A percentile compares a stretch with the other conserved stretches of the same genome.
Evolutionary conservation across 2,797 vertebrate species (phyloP).

Genomic region (Phoxinus dragarum): DNA sequence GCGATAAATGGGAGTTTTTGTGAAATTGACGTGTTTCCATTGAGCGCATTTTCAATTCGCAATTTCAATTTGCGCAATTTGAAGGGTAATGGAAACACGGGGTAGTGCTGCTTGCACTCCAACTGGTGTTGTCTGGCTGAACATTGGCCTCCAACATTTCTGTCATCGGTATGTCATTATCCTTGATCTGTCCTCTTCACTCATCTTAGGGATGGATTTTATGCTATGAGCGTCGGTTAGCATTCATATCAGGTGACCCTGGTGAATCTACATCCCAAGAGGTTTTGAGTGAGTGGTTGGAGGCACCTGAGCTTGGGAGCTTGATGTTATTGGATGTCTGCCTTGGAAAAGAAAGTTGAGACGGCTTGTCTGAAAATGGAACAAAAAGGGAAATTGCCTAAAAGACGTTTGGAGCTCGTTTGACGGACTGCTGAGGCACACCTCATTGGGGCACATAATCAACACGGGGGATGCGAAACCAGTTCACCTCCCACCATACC

Average conservation of each 20-base stretch:
- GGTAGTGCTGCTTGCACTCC: neutral
- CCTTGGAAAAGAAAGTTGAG: neutral
- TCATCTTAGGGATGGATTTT: conserved; percentile 14
- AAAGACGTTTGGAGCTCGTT: too few relatives aligned
- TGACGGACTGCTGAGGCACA: neutral
- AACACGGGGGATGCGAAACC: neutral
- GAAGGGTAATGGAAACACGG: too few relatives aligned
- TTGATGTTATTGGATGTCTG: neutral
- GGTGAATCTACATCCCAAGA: neutral
- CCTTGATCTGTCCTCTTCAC: neutral
- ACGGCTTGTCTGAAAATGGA: neutral
- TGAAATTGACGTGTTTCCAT: too few relatives aligned
- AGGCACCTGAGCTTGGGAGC: neutral
- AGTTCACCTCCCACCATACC: neutral
- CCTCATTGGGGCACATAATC: too few relatives aligned
- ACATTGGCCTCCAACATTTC: neutral
- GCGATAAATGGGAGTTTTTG: too few relatives aligned
- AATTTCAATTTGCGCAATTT: too few relatives aligned
- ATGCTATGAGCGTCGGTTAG: neutral
- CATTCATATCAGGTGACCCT: conserved; percentile 3
- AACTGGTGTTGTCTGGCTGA: neutral
- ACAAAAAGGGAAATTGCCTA: neutral
- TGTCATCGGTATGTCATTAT: neutral
- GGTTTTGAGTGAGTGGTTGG: neutral
- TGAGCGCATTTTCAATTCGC: too few relatives aligned